Base-by-base conservation (phyloP, 2,888 invertebrate species). In the Cyrtodaria siliqua region DNA sequence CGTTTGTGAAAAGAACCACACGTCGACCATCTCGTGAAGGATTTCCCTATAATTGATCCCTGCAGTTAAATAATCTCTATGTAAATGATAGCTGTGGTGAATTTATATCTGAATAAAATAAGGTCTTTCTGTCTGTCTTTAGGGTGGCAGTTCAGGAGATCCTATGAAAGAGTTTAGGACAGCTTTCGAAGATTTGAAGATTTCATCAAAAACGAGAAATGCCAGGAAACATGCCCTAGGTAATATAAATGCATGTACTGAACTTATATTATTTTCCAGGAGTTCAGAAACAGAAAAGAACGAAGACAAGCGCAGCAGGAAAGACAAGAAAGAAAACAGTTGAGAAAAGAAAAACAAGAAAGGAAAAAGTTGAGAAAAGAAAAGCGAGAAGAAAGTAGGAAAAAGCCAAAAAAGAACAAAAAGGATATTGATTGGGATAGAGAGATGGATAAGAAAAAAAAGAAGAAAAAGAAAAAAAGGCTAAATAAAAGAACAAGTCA, bases 151-250 rank as follows among this genome's bases (percentile, higher is more conserved):
- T 2, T n/a, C 14, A 8, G 16, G 4, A 8, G 12, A 24, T 26
- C 29, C 1, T 33, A 23, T 76, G 57, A 59, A 52, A 9, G 66
- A 49, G 38, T 42, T 75, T 8, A 33, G 71, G 47, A 49, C 38
- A 14, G 50, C 38, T 18, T 67, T 80, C 49, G 73, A 76, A 69
- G 76, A 80, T 38, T 47, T 80, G 72, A 70, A 59, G 57, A 73
- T 80, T 16, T 61, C 72, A 1, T 27, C 63, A 40, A 27, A 68
- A 29, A 42, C 40, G 9, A 63, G 50, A 62, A 29, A 53, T 55
- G 59, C 53, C 2, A 73, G 76, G 67, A 50, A 66, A 42, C 57
- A 72, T 62, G 70, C 76, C 16, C 49, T 76, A 80, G 80, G 80
- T 80, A 76, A 79, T 52, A 23, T 23, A 8, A 14, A 52, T 3